A percentile compares a stretch with the other conserved stretches of the same genome.
phyloP scores from a whole-genome alignment of 1,140 invertebrate species.

The Hesperophylax magnus region DNA sequence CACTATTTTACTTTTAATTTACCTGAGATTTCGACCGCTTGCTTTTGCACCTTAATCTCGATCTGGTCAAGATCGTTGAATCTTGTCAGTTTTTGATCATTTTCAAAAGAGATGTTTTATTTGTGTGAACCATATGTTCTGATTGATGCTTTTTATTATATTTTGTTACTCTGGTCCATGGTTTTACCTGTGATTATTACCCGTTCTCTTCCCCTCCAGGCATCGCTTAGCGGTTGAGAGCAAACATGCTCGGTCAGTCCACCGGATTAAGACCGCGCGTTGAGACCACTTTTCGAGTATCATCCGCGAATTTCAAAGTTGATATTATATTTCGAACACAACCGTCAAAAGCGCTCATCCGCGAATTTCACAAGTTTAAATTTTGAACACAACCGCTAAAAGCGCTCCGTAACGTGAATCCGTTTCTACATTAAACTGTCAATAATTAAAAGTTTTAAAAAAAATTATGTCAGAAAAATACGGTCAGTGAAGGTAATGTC shows the following conservation, averaged over 20 bases:
- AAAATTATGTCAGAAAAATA: no score
- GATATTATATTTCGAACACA: not conserved
- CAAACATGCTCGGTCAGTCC: conserved; percentile 21
- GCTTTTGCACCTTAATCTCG: conserved; percentile 6
- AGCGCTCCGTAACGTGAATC: no score
- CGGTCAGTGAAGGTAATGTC: no score
- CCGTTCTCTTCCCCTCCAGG: not conserved
- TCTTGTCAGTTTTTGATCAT: not conserved
- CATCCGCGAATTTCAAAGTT: conserved; percentile 18
- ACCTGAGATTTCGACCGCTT: not conserved
- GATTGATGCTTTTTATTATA: not conserved
- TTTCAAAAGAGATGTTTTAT: not conserved
- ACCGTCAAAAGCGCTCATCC: no score
- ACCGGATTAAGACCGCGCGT: conserved; percentile 12
- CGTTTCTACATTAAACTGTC: no score
- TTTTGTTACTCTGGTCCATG: not conserved
- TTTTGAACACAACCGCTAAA: no score
- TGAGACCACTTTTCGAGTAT: not conserved
- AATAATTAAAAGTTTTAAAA: no score
- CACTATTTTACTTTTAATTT: not conserved
- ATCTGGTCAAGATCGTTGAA: not conserved
- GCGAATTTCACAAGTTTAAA: no score
- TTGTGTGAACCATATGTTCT: not conserved
- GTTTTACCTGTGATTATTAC: not conserved
- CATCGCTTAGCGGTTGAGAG: conserved; percentile 1